Base-by-base conservation (phyloP, 2,797 vertebrate genomes). In the Myripristis murdjan region DNA sequence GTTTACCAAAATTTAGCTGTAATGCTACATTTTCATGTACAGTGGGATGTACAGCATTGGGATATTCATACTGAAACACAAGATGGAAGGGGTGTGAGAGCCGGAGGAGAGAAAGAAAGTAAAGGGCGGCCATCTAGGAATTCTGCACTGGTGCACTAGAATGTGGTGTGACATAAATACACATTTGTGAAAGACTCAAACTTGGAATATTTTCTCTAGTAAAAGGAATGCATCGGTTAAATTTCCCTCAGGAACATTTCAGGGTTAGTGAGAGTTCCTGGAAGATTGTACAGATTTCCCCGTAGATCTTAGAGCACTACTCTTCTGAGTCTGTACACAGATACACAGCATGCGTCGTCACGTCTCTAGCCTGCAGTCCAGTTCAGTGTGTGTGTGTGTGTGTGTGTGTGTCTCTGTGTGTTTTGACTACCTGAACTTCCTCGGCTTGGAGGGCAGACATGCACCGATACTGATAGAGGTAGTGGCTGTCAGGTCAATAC, bases 11-110 rank as follows among this genome's bases (percentile, higher is more conserved):
- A 60, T 52, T 56, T 28, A 1, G 0, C 53, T 12, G 4, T 16
- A 20, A 84, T 75, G 74, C 82, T 72, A 84, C 66, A 78, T 79
- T 70, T 75, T 52, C 7, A 51, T 0, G 2, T 53, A 63, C 54
- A 67, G 64, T 58, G 60, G 67, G n/a, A n/a, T n/a, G 43, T 37
- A 16, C 15, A 5, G 22, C 12, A 1, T 52, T 48, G 28, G 28
- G 6, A 31, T 31, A 31, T 6, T 28, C 43, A 14, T 11, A 54
- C 35, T 23, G 31, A 59, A 33, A 52, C 49, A 43, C 3, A 6
- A 72, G 22, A 24, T 31, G 12, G 55, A 23, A 6, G 31, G 28
- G 31, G 28, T 31, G 6, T 31, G 33, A 35, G 33, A 35, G 33
- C 2, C 35, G 33, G 28, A 31, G 28, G 33, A 35, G 33, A 35